These are phyloP conservation scores for Sanderia malayensis DNA, from an alignment of 30 jellyfish, hydroid and myxozoan genomes.

Conservation along the genomic window DNA sequence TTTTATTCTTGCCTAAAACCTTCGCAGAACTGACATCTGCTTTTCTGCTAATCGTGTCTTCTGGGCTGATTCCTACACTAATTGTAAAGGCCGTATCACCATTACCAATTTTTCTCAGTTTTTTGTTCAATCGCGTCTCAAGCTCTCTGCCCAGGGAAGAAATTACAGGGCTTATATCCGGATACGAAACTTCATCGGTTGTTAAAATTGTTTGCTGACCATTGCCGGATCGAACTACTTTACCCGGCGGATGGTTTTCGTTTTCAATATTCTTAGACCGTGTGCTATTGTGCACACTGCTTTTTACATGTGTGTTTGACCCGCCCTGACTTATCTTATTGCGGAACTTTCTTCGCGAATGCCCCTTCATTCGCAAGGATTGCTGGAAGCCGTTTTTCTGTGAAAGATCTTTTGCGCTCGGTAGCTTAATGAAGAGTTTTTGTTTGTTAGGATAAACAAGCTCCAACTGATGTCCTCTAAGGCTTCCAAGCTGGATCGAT, in stretches of 20 bases:
- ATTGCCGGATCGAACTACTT: not conserved
- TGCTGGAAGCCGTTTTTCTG: not conserved
- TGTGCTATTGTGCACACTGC: too few species aligned
- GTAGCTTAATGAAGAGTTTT: not conserved
- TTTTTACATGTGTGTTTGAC: too few species aligned
- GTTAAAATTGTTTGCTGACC: not conserved
- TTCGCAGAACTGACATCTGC: not conserved
- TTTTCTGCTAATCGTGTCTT: not conserved
- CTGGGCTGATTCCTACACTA: constrained; percentile 14
- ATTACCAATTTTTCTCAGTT: not conserved
- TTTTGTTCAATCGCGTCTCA: constrained; percentile 2
- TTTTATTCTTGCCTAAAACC: too few species aligned
- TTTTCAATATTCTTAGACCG: too few species aligned
- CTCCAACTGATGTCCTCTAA: not conserved
- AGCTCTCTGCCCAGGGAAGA: constrained; percentile 14
- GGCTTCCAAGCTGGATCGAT: constrained; percentile 13
- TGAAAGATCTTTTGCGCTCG: not conserved
- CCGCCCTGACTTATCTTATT: too few species aligned
- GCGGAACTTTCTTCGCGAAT: too few species aligned
- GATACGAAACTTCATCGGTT: not conserved
- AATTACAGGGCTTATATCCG: constrained; percentile 9
- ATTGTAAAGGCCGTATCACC: constrained; percentile 14
- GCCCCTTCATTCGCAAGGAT: not conserved
- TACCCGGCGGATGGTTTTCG: too few species aligned
- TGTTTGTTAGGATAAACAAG: not conserved